phyloP scores from a whole-genome alignment of 30 jellyfish, hydroid and myxozoan species.

The Hydractinia symbiolongicarpus region DNA sequence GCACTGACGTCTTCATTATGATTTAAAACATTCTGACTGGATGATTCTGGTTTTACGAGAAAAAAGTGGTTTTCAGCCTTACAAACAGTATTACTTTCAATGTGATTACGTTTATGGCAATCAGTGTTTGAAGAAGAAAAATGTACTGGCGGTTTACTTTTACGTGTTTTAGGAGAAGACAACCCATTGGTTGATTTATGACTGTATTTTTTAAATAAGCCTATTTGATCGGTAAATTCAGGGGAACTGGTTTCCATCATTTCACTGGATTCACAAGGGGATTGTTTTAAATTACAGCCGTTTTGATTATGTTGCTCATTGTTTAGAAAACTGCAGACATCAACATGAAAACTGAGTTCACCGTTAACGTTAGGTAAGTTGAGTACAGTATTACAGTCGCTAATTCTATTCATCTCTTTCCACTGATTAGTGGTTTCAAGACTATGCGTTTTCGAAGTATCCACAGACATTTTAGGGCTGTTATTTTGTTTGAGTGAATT shows the following conservation, averaged over 20 bases:
- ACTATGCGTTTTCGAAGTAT: background rate
- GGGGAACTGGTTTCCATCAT: too few relatives aligned
- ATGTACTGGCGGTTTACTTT: background rate
- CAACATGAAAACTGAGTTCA: background rate
- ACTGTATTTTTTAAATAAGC: too few relatives aligned
- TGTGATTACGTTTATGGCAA: background rate
- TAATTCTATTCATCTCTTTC: background rate
- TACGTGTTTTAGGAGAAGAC: background rate
- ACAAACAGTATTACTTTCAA: background rate
- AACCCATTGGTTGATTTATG: background rate
- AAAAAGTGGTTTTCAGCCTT: background rate
- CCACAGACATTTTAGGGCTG: background rate
- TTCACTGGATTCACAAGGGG: too few relatives aligned
- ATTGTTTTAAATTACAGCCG: background rate
- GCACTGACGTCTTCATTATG: slow-evolving; percentile 1
- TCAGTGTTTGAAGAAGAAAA: background rate
- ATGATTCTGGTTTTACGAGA: background rate
- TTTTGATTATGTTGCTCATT: background rate
- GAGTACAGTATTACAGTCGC: background rate
- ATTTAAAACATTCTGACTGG: background rate
- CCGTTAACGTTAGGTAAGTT: background rate
- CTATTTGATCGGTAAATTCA: too few relatives aligned
- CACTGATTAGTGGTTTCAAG: too few relatives aligned
- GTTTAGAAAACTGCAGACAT: background rate
- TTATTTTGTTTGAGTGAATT: slow-evolving; percentile 5